phyloP scores from a whole-genome alignment of 1,140 invertebrate genomes.

The Lordiphosa collinella region DNA sequence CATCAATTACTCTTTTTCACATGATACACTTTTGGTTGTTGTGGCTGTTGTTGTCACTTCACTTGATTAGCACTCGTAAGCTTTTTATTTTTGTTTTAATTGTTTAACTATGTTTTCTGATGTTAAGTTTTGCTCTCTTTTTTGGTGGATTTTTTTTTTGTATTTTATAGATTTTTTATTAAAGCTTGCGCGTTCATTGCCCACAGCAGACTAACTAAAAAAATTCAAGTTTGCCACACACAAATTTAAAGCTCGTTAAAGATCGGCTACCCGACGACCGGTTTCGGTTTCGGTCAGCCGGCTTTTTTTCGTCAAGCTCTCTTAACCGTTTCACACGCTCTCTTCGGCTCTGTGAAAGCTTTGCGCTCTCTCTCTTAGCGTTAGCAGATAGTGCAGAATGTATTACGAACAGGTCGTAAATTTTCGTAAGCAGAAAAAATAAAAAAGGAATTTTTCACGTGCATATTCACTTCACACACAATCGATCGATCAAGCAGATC shows the following conservation, averaged over 20 bases:
- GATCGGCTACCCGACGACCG: conserved; percentile 10
- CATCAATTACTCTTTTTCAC: conserved; percentile 9
- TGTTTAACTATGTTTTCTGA: conserved; percentile 24
- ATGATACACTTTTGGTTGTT: conserved; percentile 21
- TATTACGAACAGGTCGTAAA: conserved; percentile 61
- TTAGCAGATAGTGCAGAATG: conserved; percentile 26
- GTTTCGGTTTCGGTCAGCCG: background rate
- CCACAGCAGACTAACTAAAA: conserved; percentile 43
- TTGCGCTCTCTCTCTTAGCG: background rate
- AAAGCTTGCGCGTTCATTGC: conserved; percentile 45
- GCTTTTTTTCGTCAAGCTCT: too few relatives aligned
- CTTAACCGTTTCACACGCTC: background rate
- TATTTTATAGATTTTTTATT: conserved; percentile 27
- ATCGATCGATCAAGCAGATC: conserved; percentile 67
- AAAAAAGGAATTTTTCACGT: conserved; percentile 65
- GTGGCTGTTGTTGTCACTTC: conserved; percentile 1
- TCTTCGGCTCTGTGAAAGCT: background rate
- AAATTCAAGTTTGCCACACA: conserved; percentile 43
- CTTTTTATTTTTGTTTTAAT: conserved; percentile 10
- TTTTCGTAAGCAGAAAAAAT: conserved; percentile 42
- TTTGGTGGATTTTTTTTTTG: conserved; percentile 8
- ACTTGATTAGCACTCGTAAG: background rate
- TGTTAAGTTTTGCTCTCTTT: conserved; percentile 3
- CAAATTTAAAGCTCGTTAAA: conserved; percentile 50
- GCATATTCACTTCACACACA: conserved; percentile 39